Base-by-base conservation (phyloP, 2,113 vertebrate species). In the Corvus hawaiiensis region DNA sequence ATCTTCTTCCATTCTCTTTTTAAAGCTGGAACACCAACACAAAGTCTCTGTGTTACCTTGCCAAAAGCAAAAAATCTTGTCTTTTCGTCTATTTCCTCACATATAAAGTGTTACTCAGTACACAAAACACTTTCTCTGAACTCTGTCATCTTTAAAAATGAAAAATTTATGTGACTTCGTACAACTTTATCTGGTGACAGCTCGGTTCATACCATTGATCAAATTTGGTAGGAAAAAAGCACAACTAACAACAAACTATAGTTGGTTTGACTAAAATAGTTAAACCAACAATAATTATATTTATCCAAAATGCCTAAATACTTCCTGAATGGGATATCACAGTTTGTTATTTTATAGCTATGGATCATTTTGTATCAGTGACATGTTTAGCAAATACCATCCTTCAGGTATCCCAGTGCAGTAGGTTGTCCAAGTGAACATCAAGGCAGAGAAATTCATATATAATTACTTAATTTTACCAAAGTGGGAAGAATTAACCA, bases 1-100 rank as follows among this genome's bases (percentile, higher is more conserved):
- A 59, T 98, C 97, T 97, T 96, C 84, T 49, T 94, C 94, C 96
- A 94, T 96, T 96, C 87, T 90, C 90, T 95, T 97, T 97, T 95
- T 97, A 80, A 94, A 97, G 73, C 89, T 96, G 95, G 92, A 97
- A 98, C 84, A 97, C 96, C 97, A 97, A 96, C 97, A 98, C 85
- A 95, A 97, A 91, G 89, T 89, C 95, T 95, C 94, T 91, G 76
- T 93, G 92, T 97, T 97, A 97, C 97, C 97, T 97, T 93, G 94
- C 96, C 96, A 95, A 86, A 93, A 98, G 94, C 95, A 96, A 97
- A 94, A 96, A 79, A 81, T 56, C 90, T 82, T 68, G 56, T 94
- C 72, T 95, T 97, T 97, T 89, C 4, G 12, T 94, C 79, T 96
- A 74, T 92, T 96, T 95, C 67, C 93, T 72, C 41, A 8, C 76